Evolutionary conservation across 2,888 invertebrate species (phyloP).

Genomic region (Nineta flava): DNA sequence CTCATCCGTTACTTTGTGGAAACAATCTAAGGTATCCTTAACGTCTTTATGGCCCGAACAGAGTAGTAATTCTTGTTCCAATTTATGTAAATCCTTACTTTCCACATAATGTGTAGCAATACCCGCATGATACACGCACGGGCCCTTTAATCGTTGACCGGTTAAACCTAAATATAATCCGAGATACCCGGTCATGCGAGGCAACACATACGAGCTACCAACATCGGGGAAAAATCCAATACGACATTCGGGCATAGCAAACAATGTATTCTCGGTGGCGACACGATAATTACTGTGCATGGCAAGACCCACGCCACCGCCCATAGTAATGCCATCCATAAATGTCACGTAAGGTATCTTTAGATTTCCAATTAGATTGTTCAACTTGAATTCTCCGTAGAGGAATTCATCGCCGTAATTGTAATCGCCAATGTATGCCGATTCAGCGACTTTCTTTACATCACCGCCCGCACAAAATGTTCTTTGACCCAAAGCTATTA

Average conservation of each 20-base stretch:
- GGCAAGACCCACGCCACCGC: slow-evolving; percentile 90
- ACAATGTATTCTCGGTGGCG: slow-evolving; percentile 85
- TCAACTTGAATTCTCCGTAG: slow-evolving; percentile 67
- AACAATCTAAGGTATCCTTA: slow-evolving; percentile 42
- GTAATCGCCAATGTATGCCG: slow-evolving; percentile 40
- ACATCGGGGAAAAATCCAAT: slow-evolving; percentile 96
- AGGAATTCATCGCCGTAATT: slow-evolving; percentile 57
- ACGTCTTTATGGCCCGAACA: slow-evolving; percentile 32
- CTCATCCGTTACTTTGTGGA: slow-evolving; percentile 35
- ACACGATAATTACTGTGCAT: slow-evolving; percentile 87
- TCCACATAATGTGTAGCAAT: slow-evolving; percentile 83
- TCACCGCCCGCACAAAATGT: slow-evolving; percentile 99
- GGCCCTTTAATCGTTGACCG: slow-evolving; percentile 44
- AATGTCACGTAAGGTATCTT: slow-evolving; percentile 83
- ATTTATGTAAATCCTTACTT: slow-evolving; percentile 40
- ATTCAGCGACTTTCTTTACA: slow-evolving; percentile 58
- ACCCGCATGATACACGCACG: slow-evolving; percentile 73
- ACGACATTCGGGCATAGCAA: slow-evolving; percentile 99
- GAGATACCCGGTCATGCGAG: slow-evolving; percentile 67
- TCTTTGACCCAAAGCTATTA: slow-evolving; percentile 43
- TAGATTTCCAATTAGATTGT: slow-evolving; percentile 75
- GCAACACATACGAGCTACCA: slow-evolving; percentile 83
- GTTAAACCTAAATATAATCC: slow-evolving; percentile 86
- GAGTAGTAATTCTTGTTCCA: slow-evolving; percentile 46
- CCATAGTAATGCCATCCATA: slow-evolving; percentile 95